Base-by-base conservation (phyloP, 2,113 vertebrate species). In the Marmota monax region DNA sequence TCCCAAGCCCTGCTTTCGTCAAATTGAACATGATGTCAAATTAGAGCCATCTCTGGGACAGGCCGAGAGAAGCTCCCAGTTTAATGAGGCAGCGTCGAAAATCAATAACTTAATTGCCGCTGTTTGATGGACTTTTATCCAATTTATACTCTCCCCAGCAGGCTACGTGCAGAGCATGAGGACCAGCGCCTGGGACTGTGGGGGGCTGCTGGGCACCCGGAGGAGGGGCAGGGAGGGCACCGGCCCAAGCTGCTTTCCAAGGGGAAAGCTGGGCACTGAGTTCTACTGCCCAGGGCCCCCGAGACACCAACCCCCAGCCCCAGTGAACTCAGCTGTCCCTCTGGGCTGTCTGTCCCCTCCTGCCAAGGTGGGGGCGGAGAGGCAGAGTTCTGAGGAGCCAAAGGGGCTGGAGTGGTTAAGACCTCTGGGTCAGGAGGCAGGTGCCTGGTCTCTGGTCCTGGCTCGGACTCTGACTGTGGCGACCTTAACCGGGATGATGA, bases 41-140 rank as follows among this genome's bases (percentile, higher is more conserved):
- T 98, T 98, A 99, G 97, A 98, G 91, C 97, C 96, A 97, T 98
- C 93, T 87, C 97, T 95, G 98, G 98, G 98, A 97, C 97, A 97
- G 98, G 88, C 98, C 56, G 69, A 98, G 96, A 97, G 97, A 98
- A 98, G 97, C 97, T 97, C 97, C 97, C 97, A 76, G 98, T 98
- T 98, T 99, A 99, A 99, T 98, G 98, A 99, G 98, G 97, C 98
- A 97, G 97, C n/a, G 91, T 95, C 97, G 91, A 98, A 98, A 98
- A 99, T 99, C 99, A 98, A 99, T 99, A 98, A 98, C 98, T 98
- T 98, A 98, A 98, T 98, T 98, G 98, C 98, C 97, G 95, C 94
- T 94, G 67, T 98, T 98, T 98, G 98, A 98, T 98, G 98, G 98
- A 98, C 98, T 98, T 98, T 98, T 98, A 98, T 98, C 98, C 98